phyloP scores from a whole-genome alignment of 2,113 vertebrate genomes.

The Sinocyclocheilus anophthalmus region DNA sequence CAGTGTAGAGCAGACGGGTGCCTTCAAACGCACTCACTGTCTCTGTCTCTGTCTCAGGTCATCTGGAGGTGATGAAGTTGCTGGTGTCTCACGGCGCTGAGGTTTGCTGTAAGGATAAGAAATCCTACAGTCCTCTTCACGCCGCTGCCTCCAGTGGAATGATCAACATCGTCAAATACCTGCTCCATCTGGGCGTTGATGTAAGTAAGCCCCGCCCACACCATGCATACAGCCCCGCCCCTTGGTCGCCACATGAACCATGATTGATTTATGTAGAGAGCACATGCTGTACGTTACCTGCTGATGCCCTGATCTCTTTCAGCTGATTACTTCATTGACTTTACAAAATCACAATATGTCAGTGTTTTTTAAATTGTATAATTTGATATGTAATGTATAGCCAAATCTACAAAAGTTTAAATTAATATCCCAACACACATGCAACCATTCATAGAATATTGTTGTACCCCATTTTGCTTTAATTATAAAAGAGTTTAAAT shows the following conservation, averaged over 20 bases:
- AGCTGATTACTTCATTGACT: too few relatives aligned
- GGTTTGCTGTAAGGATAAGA: conserved; percentile 97
- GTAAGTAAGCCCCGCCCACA: conserved; percentile 73
- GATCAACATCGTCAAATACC: conserved; percentile 95
- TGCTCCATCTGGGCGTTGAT: conserved; percentile 94
- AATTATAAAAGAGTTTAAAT: background rate
- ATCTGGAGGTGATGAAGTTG: conserved; percentile 95
- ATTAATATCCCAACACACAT: background rate
- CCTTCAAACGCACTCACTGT: background rate
- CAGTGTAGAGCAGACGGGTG: too few relatives aligned
- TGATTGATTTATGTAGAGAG: background rate
- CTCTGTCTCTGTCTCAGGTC: conserved; percentile 75
- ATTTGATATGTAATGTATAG: background rate
- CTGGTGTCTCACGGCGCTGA: conserved; percentile 93
- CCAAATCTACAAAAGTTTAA: background rate
- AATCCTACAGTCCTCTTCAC: conserved; percentile 93
- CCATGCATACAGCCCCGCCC: background rate
- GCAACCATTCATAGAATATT: background rate
- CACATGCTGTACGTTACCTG: background rate
- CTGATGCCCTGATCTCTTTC: too few relatives aligned
- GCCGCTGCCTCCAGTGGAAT: conserved; percentile 96
- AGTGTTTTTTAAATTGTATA: too few relatives aligned
- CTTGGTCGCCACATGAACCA: background rate
- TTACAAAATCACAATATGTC: too few relatives aligned
- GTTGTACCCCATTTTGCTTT: background rate